A percentile compares a stretch with the other conserved stretches of the same genome.
Conservation (phyloP, 2,888 invertebrate species). For the Caprella mutica region DNA sequence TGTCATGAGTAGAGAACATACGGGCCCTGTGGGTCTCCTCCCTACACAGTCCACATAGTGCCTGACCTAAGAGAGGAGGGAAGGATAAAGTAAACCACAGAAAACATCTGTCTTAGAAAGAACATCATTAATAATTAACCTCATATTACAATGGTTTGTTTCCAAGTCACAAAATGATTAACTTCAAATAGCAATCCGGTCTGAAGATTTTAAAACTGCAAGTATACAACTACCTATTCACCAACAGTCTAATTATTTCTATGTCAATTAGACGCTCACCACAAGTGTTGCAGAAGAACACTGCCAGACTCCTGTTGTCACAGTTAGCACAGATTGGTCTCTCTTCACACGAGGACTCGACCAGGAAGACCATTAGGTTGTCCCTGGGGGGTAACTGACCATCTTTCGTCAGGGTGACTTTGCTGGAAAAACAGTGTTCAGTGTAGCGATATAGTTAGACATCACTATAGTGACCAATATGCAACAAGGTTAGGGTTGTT, state of each 20-base stretch:
- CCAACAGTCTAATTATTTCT: too few relatives aligned
- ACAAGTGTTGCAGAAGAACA: constrained; percentile 69
- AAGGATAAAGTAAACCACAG: too few relatives aligned
- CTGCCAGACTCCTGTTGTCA: constrained; percentile 56
- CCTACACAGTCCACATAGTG: constrained; percentile 56
- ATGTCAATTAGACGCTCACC: too few relatives aligned
- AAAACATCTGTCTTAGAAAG: too few relatives aligned
- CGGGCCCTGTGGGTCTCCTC: constrained; percentile 62
- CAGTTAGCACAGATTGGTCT: constrained; percentile 66
- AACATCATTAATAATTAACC: too few relatives aligned
- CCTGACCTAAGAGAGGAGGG: constrained; percentile 58
- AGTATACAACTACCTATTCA: too few relatives aligned
- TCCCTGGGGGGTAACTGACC: constrained; percentile 53
- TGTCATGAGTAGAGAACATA: constrained; percentile 63
- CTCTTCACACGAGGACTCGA: constrained; percentile 57
- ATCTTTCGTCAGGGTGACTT: constrained; percentile 52
- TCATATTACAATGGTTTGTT: too few relatives aligned
- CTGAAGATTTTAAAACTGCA: too few relatives aligned
- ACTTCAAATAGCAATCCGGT: too few relatives aligned
- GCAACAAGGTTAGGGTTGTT: too few relatives aligned
- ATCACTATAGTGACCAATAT: too few relatives aligned
- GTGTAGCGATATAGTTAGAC: constrained; percentile 9
- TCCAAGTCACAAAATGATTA: too few relatives aligned
- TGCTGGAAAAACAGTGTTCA: constrained; percentile 40
- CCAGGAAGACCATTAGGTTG: constrained; percentile 55